Base-by-base conservation (phyloP, 2,888 invertebrate species). In the Gandaritis pyraliata region DNA sequence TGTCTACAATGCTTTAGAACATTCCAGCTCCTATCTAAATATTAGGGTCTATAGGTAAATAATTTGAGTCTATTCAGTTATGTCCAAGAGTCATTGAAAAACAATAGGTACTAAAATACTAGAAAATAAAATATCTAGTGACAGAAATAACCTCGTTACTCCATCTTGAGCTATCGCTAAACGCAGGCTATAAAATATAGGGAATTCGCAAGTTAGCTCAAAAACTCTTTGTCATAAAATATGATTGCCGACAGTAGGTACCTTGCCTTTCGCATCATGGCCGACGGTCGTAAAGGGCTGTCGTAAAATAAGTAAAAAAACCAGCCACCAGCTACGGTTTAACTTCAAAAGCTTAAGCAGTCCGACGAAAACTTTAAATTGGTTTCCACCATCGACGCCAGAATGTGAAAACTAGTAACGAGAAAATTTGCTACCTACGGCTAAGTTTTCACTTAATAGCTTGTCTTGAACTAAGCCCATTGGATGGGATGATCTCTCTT, bases 341-440 rank as follows among this genome's bases (percentile, higher is more conserved):
- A 84, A 86, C 82, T 87, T 86, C 83, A 81, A 85, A 86, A 77
- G 86, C 86, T 86, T 52, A 36, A 87, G 87, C 85, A 86, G 86
- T 83, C 81, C 79, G 85, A 85, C 81, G 82, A 81, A 80, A 89
- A 90, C 84, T 89, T 89, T 88, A 88, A 90, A 90, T 90, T 90
- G 87, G 87, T 88, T 88, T 87, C 76, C 74, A 81, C 80, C 81
- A 80, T 79, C 81, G 76, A 78, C 68, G 58, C 71, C 68, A 75
- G 79, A 83, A 86, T 85, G 82, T 78, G 79, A 76, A 81, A 85
- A 86, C 86, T 87, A 86, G 81, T 82, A 82, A 80, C 75, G 77
- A 82, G 81, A 82, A 78, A 80, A 78, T 80, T 77, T 62, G 66
- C 67, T 74, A 65, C 72, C 72, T 71, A 61, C 67, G 68, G 62